phyloP scores from a whole-genome alignment of 1,140 invertebrate genomes.

The Idris sp. region DNA sequence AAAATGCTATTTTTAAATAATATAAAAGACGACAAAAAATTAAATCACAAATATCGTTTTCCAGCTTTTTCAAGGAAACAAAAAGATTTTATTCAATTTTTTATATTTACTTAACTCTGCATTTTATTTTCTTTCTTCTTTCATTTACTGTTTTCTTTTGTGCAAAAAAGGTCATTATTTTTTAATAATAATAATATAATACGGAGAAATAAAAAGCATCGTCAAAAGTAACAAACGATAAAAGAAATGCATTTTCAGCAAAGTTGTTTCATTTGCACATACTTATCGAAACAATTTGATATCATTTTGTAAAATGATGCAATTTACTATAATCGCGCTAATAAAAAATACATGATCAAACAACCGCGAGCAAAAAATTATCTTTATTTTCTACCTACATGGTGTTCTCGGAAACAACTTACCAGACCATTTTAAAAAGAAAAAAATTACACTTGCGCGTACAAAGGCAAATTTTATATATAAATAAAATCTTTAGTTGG shows the following conservation, averaged over 20 bases:
- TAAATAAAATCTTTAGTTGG: conserved; percentile 9
- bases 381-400: conserved; percentile 20
- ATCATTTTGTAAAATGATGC: conserved; percentile 29
- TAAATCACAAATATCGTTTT: too few species aligned
- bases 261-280: conserved; percentile 26
- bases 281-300: conserved; percentile 17
- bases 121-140: too few species aligned
- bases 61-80: too few species aligned
- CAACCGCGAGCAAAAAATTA: conserved; percentile 13
- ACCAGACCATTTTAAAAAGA: neutral
- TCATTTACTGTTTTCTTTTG: too few species aligned
- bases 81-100: too few species aligned
- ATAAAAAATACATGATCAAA: conserved; percentile 50
- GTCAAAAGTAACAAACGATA: too few species aligned
- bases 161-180: too few species aligned
- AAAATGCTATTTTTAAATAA: too few species aligned
- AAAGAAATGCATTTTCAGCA: conserved; percentile 3
- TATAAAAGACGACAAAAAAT: too few species aligned
- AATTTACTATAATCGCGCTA: conserved; percentile 41
- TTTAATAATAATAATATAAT: too few species aligned
- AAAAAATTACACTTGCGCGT: conserved; percentile 17
- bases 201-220: too few species aligned
- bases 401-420: neutral
- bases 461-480: neutral
- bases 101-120: too few species aligned